Percentiles rank a stretch among this genome's conserved stretches.
Evolutionary conservation across 2,113 vertebrate genomes (phyloP).

Genomic region (Clarias gariepinus): DNA sequence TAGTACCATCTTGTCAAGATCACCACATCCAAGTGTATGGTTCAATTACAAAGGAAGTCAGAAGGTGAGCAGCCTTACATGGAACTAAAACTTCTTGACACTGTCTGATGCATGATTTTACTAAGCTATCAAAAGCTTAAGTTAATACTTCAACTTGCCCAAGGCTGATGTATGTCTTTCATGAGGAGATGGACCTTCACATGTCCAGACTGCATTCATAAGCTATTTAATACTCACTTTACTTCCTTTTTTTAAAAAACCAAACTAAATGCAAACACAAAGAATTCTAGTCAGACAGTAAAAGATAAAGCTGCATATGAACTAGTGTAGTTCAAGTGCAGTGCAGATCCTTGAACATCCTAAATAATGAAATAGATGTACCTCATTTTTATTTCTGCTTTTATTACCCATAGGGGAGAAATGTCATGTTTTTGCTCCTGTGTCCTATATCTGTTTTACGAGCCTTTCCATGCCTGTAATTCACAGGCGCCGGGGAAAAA

Average conservation of each 20-base stretch:
- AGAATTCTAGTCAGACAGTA: no score
- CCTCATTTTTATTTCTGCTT: neutral
- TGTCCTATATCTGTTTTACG: slow-evolving; percentile 19
- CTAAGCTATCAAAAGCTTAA: neutral
- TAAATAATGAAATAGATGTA: slow-evolving; percentile 11
- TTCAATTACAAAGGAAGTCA: neutral
- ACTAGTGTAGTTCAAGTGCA: neutral
- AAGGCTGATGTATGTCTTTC: neutral
- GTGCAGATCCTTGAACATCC: neutral
- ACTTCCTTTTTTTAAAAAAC: no score
- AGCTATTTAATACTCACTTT: neutral
- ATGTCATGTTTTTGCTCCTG: slow-evolving; percentile 24
- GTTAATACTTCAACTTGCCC: neutral
- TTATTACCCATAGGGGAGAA: slow-evolving; percentile 13
- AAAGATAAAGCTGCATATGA: neutral
- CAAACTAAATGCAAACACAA: neutral
- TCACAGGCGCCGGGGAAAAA: slow-evolving; percentile 16
- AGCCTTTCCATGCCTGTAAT: slow-evolving; percentile 27
- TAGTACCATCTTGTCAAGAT: no score
- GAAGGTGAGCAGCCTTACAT: neutral
- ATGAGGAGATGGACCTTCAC: neutral
- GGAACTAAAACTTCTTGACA: neutral
- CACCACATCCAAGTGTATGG: neutral
- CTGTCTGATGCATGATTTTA: neutral
- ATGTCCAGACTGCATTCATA: neutral